A percentile compares a stretch with the other conserved stretches of the same genome.
Evolutionary conservation across 2,888 invertebrate genomes (phyloP).

Genomic region (Acanthopleura granulata): DNA sequence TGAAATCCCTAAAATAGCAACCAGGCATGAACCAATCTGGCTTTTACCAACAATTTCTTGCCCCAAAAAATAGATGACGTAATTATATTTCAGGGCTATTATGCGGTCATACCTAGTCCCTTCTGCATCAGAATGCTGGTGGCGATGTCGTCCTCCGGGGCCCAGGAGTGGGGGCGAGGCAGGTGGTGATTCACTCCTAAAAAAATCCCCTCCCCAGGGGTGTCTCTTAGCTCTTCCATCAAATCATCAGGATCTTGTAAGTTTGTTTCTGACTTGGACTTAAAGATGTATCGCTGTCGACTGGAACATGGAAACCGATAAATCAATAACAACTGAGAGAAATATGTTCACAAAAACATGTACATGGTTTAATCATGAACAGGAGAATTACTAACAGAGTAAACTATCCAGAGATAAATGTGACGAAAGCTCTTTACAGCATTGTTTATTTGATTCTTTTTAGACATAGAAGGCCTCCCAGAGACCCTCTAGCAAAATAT

Average conservation of each 20-base stretch:
- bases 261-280: conserved; percentile 88
- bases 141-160: conserved; percentile 28
- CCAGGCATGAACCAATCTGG: too few relatives aligned
- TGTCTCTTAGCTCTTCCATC: neutral
- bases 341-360: neutral
- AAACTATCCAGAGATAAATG: too few relatives aligned
- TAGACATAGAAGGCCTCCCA: too few relatives aligned
- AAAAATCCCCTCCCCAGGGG: conserved; percentile 16
- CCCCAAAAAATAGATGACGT: too few relatives aligned
- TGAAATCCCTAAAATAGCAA: too few relatives aligned
- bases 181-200: neutral
- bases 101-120: neutral
- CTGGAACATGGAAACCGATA: conserved; percentile 72
- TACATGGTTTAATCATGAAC: too few relatives aligned
- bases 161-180: conserved; percentile 21
- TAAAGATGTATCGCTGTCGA: conserved; percentile 92
- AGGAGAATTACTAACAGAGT: too few relatives aligned
- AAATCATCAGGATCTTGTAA: conserved; percentile 34
- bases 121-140: conserved; percentile 18
- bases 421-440: too few relatives aligned
- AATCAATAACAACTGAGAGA: neutral
- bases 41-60: too few relatives aligned
- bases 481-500: too few relatives aligned
- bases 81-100: too few relatives aligned
- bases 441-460: too few relatives aligned